Percentiles rank a stretch among this genome's conserved stretches.
phyloP scores from a whole-genome alignment of 2,797 vertebrate species.

The Distichodus sexfasciatus region DNA sequence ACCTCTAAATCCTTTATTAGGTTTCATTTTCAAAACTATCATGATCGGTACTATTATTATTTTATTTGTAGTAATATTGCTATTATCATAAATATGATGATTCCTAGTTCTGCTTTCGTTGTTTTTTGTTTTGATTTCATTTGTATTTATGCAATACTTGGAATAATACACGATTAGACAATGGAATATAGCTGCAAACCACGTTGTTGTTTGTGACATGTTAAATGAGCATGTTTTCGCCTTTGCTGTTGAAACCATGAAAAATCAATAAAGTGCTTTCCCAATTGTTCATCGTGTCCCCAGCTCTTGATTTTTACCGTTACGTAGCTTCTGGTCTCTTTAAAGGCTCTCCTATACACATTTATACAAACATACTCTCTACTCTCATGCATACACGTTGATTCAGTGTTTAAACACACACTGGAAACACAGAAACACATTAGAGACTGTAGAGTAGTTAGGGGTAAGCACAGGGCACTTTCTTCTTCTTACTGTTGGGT shows the following conservation, averaged over 20 bases:
- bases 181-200: slow-evolving; percentile 73
- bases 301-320: slow-evolving; percentile 87
- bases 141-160: slow-evolving; percentile 90
- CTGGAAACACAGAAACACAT: slow-evolving; percentile 46
- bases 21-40: slow-evolving; percentile 59
- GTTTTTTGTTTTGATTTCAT: slow-evolving; percentile 74
- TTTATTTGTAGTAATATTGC: slow-evolving; percentile 48
- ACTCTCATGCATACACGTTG: slow-evolving; percentile 54
- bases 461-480: too few relatives aligned
- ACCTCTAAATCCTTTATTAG: slow-evolving; percentile 82
- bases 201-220: slow-evolving; percentile 98
- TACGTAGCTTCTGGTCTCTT: slow-evolving; percentile 59
- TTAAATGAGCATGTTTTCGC: slow-evolving; percentile 94
- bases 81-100: slow-evolving; percentile 44
- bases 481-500: too few relatives aligned
- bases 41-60: slow-evolving; percentile 53
- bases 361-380: slow-evolving; percentile 48
- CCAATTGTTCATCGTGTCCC: slow-evolving; percentile 95
- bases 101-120: slow-evolving; percentile 50
- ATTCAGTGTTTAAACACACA: slow-evolving; percentile 36
- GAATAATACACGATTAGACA: slow-evolving; percentile 70
- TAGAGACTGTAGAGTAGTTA: too few relatives aligned
- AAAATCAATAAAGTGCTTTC: slow-evolving; percentile 99
- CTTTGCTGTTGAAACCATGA: slow-evolving; percentile 98
- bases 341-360: slow-evolving; percentile 45